Evolutionary conservation across 1,140 invertebrate species (phyloP).

Genomic region (Drosophila athabasca): DNA sequence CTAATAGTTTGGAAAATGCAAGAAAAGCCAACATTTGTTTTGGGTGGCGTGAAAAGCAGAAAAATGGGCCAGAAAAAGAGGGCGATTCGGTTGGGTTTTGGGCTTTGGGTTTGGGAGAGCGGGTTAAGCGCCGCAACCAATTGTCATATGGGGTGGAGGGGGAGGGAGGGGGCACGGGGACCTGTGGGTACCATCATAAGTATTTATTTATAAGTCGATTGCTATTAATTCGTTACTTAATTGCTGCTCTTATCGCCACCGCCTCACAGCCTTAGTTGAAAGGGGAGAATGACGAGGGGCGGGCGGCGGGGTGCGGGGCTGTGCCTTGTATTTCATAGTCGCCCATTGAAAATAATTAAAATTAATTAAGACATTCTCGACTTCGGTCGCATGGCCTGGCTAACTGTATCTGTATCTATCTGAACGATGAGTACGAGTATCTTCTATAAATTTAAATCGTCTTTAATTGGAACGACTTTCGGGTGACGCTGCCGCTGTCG

Average conservation of each 20-base stretch:
- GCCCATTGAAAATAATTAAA: conserved; percentile 82
- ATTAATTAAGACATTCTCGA: conserved; percentile 81
- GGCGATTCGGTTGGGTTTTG: conserved; percentile 7
- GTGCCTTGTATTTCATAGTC: conserved; percentile 64
- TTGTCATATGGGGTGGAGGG: conserved; percentile 19
- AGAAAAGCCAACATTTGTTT: conserved; percentile 13
- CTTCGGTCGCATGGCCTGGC: conserved; percentile 49
- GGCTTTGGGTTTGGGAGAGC: conserved; percentile 50
- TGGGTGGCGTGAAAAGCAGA: conserved; percentile 51
- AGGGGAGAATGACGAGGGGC: conserved; percentile 37
- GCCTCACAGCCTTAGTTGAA: conserved; percentile 62
- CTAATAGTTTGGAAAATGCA: conserved; percentile 41
- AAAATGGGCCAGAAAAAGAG: neutral
- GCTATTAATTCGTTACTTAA: conserved; percentile 78
- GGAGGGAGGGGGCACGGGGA: conserved; percentile 7
- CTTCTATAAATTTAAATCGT: conserved; percentile 79
- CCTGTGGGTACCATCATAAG: conserved; percentile 66
- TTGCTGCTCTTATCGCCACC: conserved; percentile 68
- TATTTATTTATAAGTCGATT: conserved; percentile 54
- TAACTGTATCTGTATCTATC: conserved; percentile 13
- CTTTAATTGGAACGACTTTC: conserved; percentile 78
- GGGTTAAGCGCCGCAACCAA: conserved; percentile 61
- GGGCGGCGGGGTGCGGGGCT: too few relatives aligned
- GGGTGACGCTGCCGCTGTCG: conserved; percentile 63
- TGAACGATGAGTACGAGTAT: too few relatives aligned